phyloP scores from a whole-genome alignment of 2,797 vertebrate species.

The Notamacropus eugenii region DNA sequence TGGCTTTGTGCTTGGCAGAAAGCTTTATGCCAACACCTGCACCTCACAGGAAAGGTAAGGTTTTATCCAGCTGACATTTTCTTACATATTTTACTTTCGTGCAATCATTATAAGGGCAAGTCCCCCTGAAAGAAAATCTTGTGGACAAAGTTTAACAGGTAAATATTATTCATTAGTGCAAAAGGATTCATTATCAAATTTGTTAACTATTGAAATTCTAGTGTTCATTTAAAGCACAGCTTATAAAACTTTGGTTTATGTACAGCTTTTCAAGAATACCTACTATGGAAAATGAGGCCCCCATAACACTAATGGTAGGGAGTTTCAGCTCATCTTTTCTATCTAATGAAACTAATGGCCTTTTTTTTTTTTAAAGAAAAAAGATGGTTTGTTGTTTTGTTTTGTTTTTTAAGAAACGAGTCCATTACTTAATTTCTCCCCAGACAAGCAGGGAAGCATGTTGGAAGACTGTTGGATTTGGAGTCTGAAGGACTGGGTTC shows the following conservation, averaged over 20 bases:
- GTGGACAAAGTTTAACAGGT: background rate
- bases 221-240: background rate
- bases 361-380: background rate
- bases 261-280: background rate
- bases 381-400: background rate
- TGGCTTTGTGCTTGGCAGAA: constrained; percentile 93
- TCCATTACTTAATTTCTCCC: background rate
- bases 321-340: background rate
- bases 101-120: background rate
- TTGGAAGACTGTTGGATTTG: background rate
- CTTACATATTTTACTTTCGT: background rate
- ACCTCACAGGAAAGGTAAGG: constrained; percentile 94
- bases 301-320: background rate
- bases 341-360: background rate
- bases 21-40: constrained; percentile 91
- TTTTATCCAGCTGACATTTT: constrained; percentile 14
- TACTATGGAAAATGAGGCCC: background rate
- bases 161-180: background rate
- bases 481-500: background rate
- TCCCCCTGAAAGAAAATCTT: background rate
- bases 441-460: background rate
- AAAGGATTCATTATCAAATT: background rate
- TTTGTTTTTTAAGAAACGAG: background rate
- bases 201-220: background rate
- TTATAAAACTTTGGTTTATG: background rate